These are phyloP conservation scores for Podarcis raffonei DNA, from an alignment of 2,113 vertebrate species.

Conservation along the genomic window DNA sequence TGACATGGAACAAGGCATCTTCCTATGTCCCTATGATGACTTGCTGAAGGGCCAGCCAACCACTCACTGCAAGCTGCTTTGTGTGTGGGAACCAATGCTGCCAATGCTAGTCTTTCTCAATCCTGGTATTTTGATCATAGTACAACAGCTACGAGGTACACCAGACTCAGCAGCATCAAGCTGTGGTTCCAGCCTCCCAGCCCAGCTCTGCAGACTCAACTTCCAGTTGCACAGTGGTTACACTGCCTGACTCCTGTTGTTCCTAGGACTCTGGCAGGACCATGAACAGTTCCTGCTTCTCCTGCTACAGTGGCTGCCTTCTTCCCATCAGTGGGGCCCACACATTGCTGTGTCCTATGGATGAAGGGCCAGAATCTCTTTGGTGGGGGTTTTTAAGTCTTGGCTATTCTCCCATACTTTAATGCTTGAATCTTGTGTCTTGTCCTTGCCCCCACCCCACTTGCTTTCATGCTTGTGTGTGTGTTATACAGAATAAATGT, in stretches of 20 bases:
- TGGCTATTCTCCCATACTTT: not conserved
- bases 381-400: not conserved
- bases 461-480: not conserved
- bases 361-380: not conserved
- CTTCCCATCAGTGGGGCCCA: too few species aligned
- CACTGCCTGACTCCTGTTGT: not conserved
- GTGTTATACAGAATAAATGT: not conserved
- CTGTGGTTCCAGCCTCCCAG: too few species aligned
- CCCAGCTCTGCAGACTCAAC: not conserved
- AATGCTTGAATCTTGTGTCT: not conserved
- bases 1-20: too few species aligned
- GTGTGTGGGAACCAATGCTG: too few species aligned
- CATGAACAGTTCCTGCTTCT: not conserved
- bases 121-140: too few species aligned
- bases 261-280: not conserved
- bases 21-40: too few species aligned
- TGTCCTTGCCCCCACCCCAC: not conserved
- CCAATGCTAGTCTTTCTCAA: not conserved
- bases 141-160: too few species aligned
- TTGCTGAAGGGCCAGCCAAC: too few species aligned
- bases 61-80: too few species aligned
- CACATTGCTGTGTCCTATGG: not conserved
- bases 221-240: not conserved
- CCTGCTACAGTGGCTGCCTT: not conserved
- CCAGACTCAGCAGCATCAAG: too few species aligned